Evolutionary conservation across 2,113 vertebrate genomes (phyloP), one percentile per base, ranked within the genome.

Genomic region (Prolemur simus): DNA sequence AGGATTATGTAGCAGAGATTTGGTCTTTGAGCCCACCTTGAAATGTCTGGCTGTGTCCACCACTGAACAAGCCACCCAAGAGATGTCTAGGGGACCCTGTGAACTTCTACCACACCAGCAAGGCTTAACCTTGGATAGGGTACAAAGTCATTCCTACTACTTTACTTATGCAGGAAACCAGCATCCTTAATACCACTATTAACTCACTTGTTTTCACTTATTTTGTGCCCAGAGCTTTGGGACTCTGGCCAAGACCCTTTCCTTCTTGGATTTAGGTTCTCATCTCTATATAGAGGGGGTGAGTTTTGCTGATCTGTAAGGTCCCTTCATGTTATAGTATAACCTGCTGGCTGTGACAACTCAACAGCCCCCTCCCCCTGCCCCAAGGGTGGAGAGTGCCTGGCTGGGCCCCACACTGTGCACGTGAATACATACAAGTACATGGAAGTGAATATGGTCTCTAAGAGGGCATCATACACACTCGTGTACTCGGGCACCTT

Each of bases 181-280:
- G 86, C 93, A 94, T 94, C 88, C 85, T 69, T 78, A 92, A 96
- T 73, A 60, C 54, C 13, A 27, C 71, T 73, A 66, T 54, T 29
- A 91, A 92, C 71, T 82, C 60, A 63, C 77, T 95, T 92, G 82
- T 94, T 96, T 94, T 96, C 37, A 94, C 82, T 94, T 92, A 87
- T 92, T 89, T 93, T 91, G 78, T 92, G 95, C 56, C 69, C 17
- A 69, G 86, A 87, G 63, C 68, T 86, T 95, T 91, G 89, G 91
- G 73, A 86, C 39, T 89, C 42, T 23, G 71, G 95, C 85, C 86
- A 96, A 95, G 77, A 69, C 45, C 4, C n/a, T 91, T 86, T 88
- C 64, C 73, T 95, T 87, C 74, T 95, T 89, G 84, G 73, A 80
- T 77, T 94, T 88, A 89, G 66, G 63, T 54, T 96, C 89, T 96